Evolutionary conservation across 2,113 vertebrate species (phyloP), one percentile per base, ranked within the genome.

Genomic region (Rhagologus leucostigma): DNA sequence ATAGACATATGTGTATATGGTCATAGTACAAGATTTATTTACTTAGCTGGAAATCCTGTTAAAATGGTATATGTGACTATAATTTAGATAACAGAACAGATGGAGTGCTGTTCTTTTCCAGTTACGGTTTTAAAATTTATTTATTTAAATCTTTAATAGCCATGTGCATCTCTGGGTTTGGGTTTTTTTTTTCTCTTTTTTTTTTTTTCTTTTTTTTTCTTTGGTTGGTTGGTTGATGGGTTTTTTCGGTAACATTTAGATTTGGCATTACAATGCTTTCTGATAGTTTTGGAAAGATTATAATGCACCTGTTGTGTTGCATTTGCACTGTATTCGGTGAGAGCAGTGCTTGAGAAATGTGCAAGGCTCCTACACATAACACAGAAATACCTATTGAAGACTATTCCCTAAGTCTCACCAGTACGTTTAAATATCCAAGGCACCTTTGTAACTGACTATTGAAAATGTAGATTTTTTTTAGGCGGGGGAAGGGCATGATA

Each of bases 51-150:
- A 90, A 96, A 84, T 81, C 73, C 85, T 88, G 53, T 86, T 90
- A 90, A 90, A 86, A 88, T 89, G 14, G 19, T 95, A 39, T 84
- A 86, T 76, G 29, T 73, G 41, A 44, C 80, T 89, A 15, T 76
- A 90, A 89, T 89, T 91, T 80, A 91, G 86, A 90, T 89, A 96
- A 74, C 59, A 80, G 80, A 95, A 77, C 84, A 94, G 76, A 94
- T 65, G 80, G 73, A 92, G 41, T 53, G 37, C 55, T 92, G 56
- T 81, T 84, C 64, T 86, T 91, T 55, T 75, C 29, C 74, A 39
- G 29, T 69, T 86, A 79, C 67, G 69, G 14, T 78, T 94, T 81
- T 69, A 3, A 89, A 80, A 77, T 47, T 44, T 84, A 74, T 91
- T 94, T 69, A 85, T 91, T 96, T 81, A 52, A 85, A 65, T 65